Percentiles rank a stretch among this genome's conserved stretches.
Evolutionary conservation across 2,797 vertebrate genomes (phyloP).

Genomic region (Melanotaenia parkinsoni): DNA sequence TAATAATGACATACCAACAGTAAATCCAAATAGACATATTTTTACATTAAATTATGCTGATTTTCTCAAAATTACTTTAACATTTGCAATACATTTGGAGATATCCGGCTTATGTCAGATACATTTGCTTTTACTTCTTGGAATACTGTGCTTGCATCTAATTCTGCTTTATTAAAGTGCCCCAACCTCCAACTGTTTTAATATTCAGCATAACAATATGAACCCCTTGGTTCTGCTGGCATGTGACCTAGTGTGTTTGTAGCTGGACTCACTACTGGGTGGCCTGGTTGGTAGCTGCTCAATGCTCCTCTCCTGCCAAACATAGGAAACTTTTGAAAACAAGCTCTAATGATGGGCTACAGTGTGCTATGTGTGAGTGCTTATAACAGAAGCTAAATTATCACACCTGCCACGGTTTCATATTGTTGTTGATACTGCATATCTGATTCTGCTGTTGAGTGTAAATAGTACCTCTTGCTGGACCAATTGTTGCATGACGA

Average conservation of each 20-base stretch:
- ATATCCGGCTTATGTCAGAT: background rate
- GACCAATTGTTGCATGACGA: conserved; percentile 44
- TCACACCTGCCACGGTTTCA: conserved; percentile 18
- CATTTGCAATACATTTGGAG: too few relatives aligned
- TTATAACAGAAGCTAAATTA: conserved; percentile 37
- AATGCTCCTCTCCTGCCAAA: conserved; percentile 62
- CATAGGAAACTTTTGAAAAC: conserved; percentile 74
- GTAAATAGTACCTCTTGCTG: conserved; percentile 57
- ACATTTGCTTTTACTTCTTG: background rate
- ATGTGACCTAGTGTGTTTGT: conserved; percentile 49
- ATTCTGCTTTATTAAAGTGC: conserved; percentile 13
- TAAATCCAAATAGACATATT: too few relatives aligned
- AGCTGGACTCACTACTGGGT: conserved; percentile 76
- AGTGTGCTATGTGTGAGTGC: conserved; percentile 25
- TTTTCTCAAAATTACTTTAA: too few relatives aligned
- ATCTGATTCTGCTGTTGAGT: conserved; percentile 42
- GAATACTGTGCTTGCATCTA: background rate
- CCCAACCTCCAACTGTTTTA: conserved; percentile 31
- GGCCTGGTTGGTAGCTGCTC: conserved; percentile 71
- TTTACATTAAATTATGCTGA: too few relatives aligned
- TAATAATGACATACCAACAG: too few relatives aligned
- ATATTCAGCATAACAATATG: conserved; percentile 57
- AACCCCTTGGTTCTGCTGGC: conserved; percentile 52
- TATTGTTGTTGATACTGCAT: conserved; percentile 33
- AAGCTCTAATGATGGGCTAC: conserved; percentile 42